These are phyloP conservation scores for Podarcis cretensis DNA, from an alignment of 2,113 vertebrate species.

Conservation along the genomic window DNA sequence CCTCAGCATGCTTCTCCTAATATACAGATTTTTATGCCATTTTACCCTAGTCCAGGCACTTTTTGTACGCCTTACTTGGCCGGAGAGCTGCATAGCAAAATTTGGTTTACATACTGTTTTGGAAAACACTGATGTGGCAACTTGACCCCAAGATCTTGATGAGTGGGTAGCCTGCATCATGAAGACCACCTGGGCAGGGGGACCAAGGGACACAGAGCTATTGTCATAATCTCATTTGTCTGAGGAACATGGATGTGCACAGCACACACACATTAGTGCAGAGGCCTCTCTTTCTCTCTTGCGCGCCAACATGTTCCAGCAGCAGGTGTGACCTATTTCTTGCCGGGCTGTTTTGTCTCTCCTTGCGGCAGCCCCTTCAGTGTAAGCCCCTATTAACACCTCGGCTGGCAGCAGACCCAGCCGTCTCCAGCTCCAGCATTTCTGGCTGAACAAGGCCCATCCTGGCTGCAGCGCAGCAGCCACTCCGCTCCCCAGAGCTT, in stretches of 20 bases:
- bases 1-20: no score
- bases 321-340: slow-evolving; percentile 11
- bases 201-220: not conserved
- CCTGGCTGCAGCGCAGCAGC: not conserved
- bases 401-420: not conserved
- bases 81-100: no score
- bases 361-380: not conserved
- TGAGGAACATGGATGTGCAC: not conserved
- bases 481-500: not conserved
- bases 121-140: not conserved
- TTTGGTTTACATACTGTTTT: no score
- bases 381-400: slow-evolving; percentile 3
- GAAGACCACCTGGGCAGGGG: not conserved
- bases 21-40: no score
- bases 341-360: not conserved
- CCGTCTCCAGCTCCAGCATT: not conserved
- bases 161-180: not conserved
- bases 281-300: not conserved
- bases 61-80: no score
- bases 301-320: not conserved
- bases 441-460: not conserved
- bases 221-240: not conserved
- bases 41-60: no score
- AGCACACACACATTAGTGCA: not conserved
- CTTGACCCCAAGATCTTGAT: not conserved